Conservation (phyloP, 1,140 invertebrate genomes). For the Armadillidium nasatum region DNA sequence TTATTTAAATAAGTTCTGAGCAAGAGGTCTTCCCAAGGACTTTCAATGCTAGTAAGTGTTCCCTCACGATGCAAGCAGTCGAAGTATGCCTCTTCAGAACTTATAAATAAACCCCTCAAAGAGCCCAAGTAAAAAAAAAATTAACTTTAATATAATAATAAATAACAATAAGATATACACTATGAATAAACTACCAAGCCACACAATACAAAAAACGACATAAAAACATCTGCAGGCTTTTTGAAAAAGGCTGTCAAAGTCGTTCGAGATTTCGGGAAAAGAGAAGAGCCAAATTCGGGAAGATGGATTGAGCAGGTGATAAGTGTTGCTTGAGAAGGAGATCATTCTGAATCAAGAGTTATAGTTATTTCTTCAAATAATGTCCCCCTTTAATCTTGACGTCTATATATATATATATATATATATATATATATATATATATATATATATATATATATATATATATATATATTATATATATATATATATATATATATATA, state of each 20-base stretch:
- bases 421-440: conserved; percentile 7
- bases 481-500: too few relatives aligned
- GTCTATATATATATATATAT: not conserved
- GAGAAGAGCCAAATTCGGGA: not conserved
- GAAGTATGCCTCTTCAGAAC: conserved; percentile 66
- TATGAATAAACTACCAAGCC: too few relatives aligned
- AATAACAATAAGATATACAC: too few relatives aligned
- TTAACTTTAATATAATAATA: too few relatives aligned
- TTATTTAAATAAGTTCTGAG: conserved; percentile 62
- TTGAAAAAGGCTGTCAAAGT: not conserved
- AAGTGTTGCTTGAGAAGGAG: not conserved
- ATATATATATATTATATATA: not conserved
- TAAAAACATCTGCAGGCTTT: not conserved
- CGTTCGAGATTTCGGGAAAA: not conserved
- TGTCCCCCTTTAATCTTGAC: not conserved
- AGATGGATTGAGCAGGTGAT: not conserved
- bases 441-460: not conserved
- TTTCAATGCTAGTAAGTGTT: conserved; percentile 62
- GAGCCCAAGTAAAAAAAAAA: too few relatives aligned
- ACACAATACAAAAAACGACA: too few relatives aligned
- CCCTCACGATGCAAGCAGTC: conserved; percentile 62
- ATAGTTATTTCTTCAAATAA: conserved; percentile 1
- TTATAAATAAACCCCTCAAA: too few relatives aligned
- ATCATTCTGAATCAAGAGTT: not conserved
- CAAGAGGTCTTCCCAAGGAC: conserved; percentile 62